A percentile compares a stretch with the other conserved stretches of the same genome.
Evolutionary conservation across 2,888 invertebrate species (phyloP).

Genomic region (Andrena praecox): DNA sequence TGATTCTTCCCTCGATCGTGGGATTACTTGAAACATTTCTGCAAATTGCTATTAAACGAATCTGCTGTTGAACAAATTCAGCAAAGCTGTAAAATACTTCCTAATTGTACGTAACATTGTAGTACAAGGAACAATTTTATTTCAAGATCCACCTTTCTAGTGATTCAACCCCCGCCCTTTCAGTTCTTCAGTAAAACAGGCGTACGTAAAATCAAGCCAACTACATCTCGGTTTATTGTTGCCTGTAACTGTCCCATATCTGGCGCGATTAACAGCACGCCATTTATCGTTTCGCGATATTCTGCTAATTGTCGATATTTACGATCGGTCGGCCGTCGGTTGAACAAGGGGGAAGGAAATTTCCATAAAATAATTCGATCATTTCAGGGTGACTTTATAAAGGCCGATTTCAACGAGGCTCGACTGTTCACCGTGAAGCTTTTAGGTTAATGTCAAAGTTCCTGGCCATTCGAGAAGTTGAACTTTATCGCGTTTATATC

Average conservation of each 20-base stretch:
- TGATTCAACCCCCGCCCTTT: no score
- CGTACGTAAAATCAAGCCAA: background rate
- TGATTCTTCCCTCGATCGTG: no score
- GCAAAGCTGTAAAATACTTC: no score
- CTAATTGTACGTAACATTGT: no score
- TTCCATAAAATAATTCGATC: conserved; percentile 42
- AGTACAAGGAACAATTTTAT: no score
- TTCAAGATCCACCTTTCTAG: background rate
- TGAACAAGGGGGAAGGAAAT: background rate
- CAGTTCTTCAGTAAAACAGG: background rate
- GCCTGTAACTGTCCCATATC: background rate
- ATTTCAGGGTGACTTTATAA: conserved; percentile 15
- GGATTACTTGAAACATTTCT: no score
- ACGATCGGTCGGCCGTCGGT: background rate
- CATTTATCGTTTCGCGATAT: conserved; percentile 17
- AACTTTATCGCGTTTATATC: conserved; percentile 34
- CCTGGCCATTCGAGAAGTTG: conserved; percentile 47
- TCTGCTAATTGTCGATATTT: conserved; percentile 12
- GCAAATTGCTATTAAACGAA: no score
- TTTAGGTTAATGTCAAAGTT: conserved; percentile 64
- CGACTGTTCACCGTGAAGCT: conserved; percentile 37
- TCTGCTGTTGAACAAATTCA: no score
- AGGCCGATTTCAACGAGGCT: conserved; percentile 10
- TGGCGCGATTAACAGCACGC: conserved; percentile 21
- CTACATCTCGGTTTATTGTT: background rate